Base-by-base conservation (phyloP, 2,888 invertebrate species). In the Leptinotarsa tumamoca region DNA sequence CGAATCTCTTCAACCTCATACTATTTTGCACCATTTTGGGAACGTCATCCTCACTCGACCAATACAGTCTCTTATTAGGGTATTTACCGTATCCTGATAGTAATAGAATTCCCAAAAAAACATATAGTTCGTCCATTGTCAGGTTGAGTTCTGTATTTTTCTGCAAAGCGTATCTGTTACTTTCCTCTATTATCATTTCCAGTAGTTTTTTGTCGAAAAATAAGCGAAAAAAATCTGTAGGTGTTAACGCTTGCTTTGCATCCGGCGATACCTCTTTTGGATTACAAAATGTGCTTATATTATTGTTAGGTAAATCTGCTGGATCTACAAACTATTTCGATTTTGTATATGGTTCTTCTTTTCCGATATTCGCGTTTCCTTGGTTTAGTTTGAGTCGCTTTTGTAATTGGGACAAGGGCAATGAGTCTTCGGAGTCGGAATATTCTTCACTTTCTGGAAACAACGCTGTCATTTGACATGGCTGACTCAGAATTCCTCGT, bases 121-220 rank as follows among this genome's bases (percentile, higher is more conserved):
- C 54, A 52, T 67, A 56, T 54, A 73, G 17, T 68, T 73, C 68
- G 13, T 54, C 56, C 51, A 67, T 68, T 18, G 73, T 75, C 58
- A 77, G 15, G 66, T 75, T 72, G n/a, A 77, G 61, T 43, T 58
- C 43, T 58, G 18, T 56, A 71, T 71, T 71, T 58, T 58, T 56
- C 43, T 71, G 63, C 49, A 56, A 17, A 23, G 71, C 70, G 18
- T 54, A 70, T 70, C 58, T 70, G 56, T 54, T 70, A 54, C 56
- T 56, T 54, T 58, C 56, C 54, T 70, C 70, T 54, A 54, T 70
- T 70, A 54, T 70, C 54, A 54, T 70, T 23, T 54, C 43, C 56
- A 69, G 54, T 14, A 69, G 69, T 33, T 70, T 56, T 15, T 33
- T 54, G 56, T 54, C 70, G n/a, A 70, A 70, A 43, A 70, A 70